Evolutionary conservation across 2,888 invertebrate genomes (phyloP).

Genomic region (Sepioteuthis lessoniana): DNA sequence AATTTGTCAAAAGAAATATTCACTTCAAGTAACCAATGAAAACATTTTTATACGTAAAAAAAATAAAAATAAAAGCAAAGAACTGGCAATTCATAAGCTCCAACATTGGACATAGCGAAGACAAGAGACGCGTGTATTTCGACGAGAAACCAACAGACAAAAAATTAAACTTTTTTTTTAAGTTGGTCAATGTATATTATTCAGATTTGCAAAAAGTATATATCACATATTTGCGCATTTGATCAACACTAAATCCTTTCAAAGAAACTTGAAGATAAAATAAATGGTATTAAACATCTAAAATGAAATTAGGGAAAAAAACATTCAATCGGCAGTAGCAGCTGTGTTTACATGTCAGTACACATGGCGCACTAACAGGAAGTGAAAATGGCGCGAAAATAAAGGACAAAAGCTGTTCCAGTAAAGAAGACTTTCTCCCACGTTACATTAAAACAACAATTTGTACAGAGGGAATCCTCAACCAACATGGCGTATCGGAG

Average conservation of each 20-base stretch:
- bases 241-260: background rate
- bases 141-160: no score
- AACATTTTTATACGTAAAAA: no score
- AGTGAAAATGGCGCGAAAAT: conserved; percentile 33
- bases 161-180: no score
- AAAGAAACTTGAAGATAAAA: background rate
- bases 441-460: background rate
- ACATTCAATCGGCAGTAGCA: background rate
- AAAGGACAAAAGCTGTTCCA: background rate
- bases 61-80: no score
- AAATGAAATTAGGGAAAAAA: background rate
- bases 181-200: no score
- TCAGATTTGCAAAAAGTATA: no score
- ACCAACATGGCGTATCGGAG: background rate
- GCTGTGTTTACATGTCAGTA: background rate
- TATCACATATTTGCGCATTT: background rate
- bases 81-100: no score
- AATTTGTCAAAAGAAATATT: no score
- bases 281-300: background rate
- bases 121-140: no score
- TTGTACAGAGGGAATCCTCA: background rate
- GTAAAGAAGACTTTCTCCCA: background rate
- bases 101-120: no score
- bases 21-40: no score
- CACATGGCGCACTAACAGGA: background rate